Base-by-base conservation (phyloP, 2,888 invertebrate species). In the Parnassius smintheus region DNA sequence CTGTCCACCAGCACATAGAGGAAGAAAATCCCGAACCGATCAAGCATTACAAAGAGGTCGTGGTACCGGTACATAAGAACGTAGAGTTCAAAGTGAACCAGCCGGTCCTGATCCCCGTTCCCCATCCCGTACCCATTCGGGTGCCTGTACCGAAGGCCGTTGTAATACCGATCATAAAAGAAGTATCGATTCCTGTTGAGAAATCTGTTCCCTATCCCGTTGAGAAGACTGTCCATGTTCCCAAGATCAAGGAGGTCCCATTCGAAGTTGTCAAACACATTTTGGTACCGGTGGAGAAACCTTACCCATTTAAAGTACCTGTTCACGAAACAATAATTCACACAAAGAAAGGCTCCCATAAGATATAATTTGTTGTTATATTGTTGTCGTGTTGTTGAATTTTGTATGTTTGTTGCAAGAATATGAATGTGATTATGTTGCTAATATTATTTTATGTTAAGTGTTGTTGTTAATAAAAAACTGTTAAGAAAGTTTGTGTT, bases 121-220 rank as follows among this genome's bases (percentile, higher is more conserved):
- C 93, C 0, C 94, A 95, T 67, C 94, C 94, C 0, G 93, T 95
- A 41, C 95, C 95, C 0, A 95, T 95, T 1, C 94, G 94, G 46
- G 88, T 95, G 0, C 95, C 95, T 1, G 94, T 95, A 0, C 93
- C 94, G 0, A 94, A 94, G 70, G 94, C 95, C 0, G 91, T 95
- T 0, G 94, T 95, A 0, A 93, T 95, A 1, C 95, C 95, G 0
- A 92, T 95, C 3, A 88, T 95, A 45, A 95, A 94, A 75, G 95
- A 95, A 69, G 92, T 95, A 1, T 93, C 94, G 0, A 92, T 95
- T 41, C 95, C 95, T 0, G 93, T 95, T 0, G 95, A 95, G 72
- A 95, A 95, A 75, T 95, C 95, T 35, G 94, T 95, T 3, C 95
- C 95, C 0, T 95, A 94, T 74, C 94, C 94, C 0, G 94, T 95